phyloP scores from a whole-genome alignment of 1,140 invertebrate genomes.

The Polyergus mexicanus region DNA sequence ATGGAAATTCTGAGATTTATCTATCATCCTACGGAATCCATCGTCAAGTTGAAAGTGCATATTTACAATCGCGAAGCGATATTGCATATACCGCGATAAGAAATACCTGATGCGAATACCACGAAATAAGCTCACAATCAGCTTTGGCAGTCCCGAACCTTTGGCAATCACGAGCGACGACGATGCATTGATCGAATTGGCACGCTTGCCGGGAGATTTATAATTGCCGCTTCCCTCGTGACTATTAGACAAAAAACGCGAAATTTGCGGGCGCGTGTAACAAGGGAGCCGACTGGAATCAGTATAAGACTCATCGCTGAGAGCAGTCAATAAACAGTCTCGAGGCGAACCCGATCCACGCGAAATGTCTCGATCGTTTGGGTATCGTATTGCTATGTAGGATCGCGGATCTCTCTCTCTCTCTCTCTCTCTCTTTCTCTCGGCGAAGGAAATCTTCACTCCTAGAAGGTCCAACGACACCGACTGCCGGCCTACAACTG shows the following conservation, averaged over 20 bases:
- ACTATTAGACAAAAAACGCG: conserved; percentile 7
- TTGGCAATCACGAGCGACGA: background rate
- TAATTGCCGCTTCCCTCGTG: background rate
- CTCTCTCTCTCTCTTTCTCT: background rate
- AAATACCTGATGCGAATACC: background rate
- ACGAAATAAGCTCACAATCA: background rate
- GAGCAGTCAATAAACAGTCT: no score
- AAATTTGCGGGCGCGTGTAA: background rate
- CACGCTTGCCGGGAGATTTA: background rate
- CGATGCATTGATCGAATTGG: background rate
- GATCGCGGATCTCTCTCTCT: background rate
- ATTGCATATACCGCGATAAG: background rate
- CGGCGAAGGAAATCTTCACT: background rate
- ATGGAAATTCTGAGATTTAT: background rate
- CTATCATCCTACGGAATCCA: background rate
- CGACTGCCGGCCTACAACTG: conserved; percentile 65
- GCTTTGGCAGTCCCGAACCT: no score
- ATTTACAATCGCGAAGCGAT: conserved; percentile 7
- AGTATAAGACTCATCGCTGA: background rate
- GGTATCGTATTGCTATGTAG: background rate
- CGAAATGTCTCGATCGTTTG: background rate
- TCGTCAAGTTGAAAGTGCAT: background rate
- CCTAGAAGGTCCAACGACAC: conserved; percentile 31
- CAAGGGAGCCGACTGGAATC: background rate
- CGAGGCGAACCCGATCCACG: no score